Percentiles rank a stretch among this genome's conserved stretches.
Evolutionary conservation across 2,797 vertebrate genomes (phyloP).

Genomic region (Pristis pectinata): DNA sequence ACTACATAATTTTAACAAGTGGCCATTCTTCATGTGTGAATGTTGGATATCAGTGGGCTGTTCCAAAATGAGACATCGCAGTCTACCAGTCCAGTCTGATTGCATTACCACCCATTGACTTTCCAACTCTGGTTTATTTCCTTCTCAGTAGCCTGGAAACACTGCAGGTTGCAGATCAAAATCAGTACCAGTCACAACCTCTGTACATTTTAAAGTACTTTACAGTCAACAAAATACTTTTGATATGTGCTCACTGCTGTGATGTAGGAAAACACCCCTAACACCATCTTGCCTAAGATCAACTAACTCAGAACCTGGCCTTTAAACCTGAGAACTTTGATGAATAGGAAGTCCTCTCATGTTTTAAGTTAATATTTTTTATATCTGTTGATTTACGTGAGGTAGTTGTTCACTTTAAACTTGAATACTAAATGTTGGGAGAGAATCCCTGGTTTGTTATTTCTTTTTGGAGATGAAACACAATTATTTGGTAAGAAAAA

Average conservation of each 20-base stretch:
- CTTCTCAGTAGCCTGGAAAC: no score
- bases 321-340: neutral
- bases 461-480: neutral
- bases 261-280: neutral
- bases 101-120: no score
- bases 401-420: neutral
- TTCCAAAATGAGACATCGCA: no score
- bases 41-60: no score
- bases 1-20: no score
- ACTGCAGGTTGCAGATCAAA: no score
- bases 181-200: neutral
- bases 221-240: neutral
- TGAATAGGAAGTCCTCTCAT: neutral
- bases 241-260: neutral
- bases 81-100: no score
- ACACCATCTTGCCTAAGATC: neutral
- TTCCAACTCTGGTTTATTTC: no score
- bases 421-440: neutral
- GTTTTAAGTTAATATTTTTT: neutral
- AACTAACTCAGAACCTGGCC: neutral
- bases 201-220: neutral
- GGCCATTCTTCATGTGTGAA: no score
- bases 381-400: neutral
- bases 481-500: neutral
- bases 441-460: neutral